Evolutionary conservation across 2,797 vertebrate genomes (phyloP).

Genomic region (Chelon auratus): DNA sequence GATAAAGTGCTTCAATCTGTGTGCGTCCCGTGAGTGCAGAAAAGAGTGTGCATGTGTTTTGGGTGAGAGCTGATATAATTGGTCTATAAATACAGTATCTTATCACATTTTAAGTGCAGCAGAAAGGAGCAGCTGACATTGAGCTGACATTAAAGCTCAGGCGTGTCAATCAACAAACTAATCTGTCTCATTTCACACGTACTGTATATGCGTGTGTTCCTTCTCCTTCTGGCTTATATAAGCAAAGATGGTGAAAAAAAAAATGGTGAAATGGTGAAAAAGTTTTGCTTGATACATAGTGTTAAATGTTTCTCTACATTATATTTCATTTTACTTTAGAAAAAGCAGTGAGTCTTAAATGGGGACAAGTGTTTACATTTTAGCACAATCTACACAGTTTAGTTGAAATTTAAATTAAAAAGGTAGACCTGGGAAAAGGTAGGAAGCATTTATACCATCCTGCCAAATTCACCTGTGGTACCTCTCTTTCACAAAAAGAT

Average conservation of each 20-base stretch:
- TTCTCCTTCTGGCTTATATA: not conserved
- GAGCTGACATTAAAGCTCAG: constrained; percentile 36
- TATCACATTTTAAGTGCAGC: constrained; percentile 44
- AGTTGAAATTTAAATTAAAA: too few species aligned
- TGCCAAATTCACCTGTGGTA: constrained; percentile 31
- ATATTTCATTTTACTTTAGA: not conserved
- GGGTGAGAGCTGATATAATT: constrained; percentile 45
- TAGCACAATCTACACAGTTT: not conserved
- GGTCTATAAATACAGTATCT: constrained; percentile 59
- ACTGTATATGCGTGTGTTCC: not conserved
- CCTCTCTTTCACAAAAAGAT: constrained; percentile 30
- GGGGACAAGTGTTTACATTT: not conserved
- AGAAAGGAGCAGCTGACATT: constrained; percentile 57
- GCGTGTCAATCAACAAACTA: constrained; percentile 49
- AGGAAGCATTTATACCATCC: constrained; percentile 1
- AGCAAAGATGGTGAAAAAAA: not conserved
- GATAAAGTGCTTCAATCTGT: constrained; percentile 34
- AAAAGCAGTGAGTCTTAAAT: too few species aligned
- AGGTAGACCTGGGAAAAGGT: not conserved
- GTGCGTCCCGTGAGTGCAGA: constrained; percentile 6
- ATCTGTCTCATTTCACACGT: constrained; percentile 22
- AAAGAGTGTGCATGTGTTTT: constrained; percentile 13
- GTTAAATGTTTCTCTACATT: not conserved
- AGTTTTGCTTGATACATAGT: not conserved
- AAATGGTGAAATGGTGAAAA: not conserved